A percentile compares a stretch with the other conserved stretches of the same genome.
phyloP scores from a whole-genome alignment of 1,140 invertebrate species.

The Drosophila suzukii region DNA sequence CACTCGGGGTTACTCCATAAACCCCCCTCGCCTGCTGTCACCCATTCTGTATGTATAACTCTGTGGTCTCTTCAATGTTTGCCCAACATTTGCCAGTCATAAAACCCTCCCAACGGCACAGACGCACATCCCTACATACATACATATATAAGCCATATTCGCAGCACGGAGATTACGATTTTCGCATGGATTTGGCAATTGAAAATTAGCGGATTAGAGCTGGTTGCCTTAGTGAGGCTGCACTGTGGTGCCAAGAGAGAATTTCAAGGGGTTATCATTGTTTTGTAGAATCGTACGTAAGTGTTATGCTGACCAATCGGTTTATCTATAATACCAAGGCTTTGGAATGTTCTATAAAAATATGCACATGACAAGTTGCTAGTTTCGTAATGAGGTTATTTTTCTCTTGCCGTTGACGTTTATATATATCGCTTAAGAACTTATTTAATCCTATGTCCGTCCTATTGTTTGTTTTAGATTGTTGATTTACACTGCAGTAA shows the following conservation, averaged over 20 bases:
- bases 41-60: constrained; percentile 33
- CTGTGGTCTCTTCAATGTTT: constrained; percentile 31
- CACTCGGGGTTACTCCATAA: neutral
- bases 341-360: neutral
- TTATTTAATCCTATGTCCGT: neutral
- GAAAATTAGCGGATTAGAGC: constrained; percentile 48
- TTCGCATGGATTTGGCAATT: constrained; percentile 43
- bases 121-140: neutral
- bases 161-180: constrained; percentile 34
- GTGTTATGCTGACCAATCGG: constrained; percentile 1
- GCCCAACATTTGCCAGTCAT: constrained; percentile 42
- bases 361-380: neutral
- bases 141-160: constrained; percentile 13
- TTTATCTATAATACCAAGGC: no score
- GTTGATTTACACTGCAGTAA: neutral
- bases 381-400: neutral
- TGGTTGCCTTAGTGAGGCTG: constrained; percentile 4
- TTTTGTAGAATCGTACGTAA: constrained; percentile 6
- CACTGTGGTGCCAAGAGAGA: constrained; percentile 4
- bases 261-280: constrained; percentile 6
- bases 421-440: neutral
- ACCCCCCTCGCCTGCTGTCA: constrained; percentile 10
- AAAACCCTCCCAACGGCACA: constrained; percentile 25
- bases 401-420: neutral
- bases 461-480: neutral